Base-by-base conservation (phyloP, 1,140 invertebrate genomes). In the Mamestra configurata region DNA sequence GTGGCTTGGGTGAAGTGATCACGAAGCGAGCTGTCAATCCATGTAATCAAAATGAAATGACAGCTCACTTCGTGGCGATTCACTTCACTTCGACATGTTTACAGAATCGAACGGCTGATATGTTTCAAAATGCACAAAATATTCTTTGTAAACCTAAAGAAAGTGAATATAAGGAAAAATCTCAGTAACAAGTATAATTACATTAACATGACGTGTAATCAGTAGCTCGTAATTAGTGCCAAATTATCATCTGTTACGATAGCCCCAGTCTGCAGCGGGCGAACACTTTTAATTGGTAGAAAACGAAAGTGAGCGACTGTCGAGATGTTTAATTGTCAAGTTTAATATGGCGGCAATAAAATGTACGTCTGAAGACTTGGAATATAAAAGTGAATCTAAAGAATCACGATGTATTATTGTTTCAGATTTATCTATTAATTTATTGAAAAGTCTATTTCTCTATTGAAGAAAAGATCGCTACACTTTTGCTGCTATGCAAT, bases 281-380 rank as follows among this genome's bases (percentile, higher is more conserved):
- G 72, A 31, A 61, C 46, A 31, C 24, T 78, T 73, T 77, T 85
- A 85, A 85, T 82, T 80, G 83, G 81, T 37, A 46, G 57, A 85
- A 85, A 84, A 85, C 18, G 84, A 85, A 85, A 85, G 81, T 81
- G 31, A 13, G 40, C 20, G 27, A 37, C 35, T 22, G 13, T 22
- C 22, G 27, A 18, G 55, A 46, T 76, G 72, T 46, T 73, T 75
- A 59, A 75, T 46, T 76, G 55, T 61, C 72, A 43, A 55, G 20
- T 61, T 61, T 76, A n/a, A 68, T 68, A 43, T 15, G 8, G 37
- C 64, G 13, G 37, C 40, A 15, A 46, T 46, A 68, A 68, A 46
- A 13, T 68, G 37, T 13, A 18, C 37, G 59, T 20, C 8, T 31
- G 18, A 35, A 43, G 8, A 40, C 10, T 2, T 68, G 2, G 43